Base-by-base conservation (phyloP, 2,888 invertebrate genomes). In the Ochropleura leucogaster region DNA sequence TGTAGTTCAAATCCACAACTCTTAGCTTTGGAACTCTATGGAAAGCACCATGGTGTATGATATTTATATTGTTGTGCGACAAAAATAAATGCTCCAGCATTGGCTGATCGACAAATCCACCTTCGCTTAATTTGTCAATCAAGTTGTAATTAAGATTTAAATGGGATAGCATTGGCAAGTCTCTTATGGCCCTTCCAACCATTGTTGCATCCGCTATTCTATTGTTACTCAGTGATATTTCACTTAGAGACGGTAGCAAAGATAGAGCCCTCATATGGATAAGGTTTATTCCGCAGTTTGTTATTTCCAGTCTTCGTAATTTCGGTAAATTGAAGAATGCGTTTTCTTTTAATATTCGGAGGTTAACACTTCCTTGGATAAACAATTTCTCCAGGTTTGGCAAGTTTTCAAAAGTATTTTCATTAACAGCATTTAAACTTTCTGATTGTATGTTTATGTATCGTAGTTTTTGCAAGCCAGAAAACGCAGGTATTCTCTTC, bases 41-140 rank as follows among this genome's bases (percentile, higher is more conserved):
- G 89, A 99, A 98, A 4, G 98, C 98, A 1, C 98, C 98, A 88
- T 98, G 97, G 80, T 98, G 97, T 69, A 98, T 97, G 86, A 98
- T 97, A 20, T 97, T 97, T 63, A 98, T 98, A 63, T 97, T 96
- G 91, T 98, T 98, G 85, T 97, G 97, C 12, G 98, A 97, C 62
- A 98, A 90, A 75, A 97, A 97, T 65, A 98, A 90, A 81, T 97
- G 97, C 78, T 97, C 97, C 16, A 98, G 92, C 89, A 97, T 97
- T 0, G 98, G 97, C 79, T 98, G 96, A 90, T 98, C 98, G 4
- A 98, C 98, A 93, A 98, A 98, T 0, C 98, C 97, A 0, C 98
- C 98, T 94, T 98, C 98, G 53, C 96, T 97, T 53, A 99, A 94
- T 82, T 97, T 97, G 76, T 97, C 97, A 69, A 98, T 97, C 47